Base-by-base conservation (phyloP, 2,113 vertebrate genomes). In the Clarias gariepinus region DNA sequence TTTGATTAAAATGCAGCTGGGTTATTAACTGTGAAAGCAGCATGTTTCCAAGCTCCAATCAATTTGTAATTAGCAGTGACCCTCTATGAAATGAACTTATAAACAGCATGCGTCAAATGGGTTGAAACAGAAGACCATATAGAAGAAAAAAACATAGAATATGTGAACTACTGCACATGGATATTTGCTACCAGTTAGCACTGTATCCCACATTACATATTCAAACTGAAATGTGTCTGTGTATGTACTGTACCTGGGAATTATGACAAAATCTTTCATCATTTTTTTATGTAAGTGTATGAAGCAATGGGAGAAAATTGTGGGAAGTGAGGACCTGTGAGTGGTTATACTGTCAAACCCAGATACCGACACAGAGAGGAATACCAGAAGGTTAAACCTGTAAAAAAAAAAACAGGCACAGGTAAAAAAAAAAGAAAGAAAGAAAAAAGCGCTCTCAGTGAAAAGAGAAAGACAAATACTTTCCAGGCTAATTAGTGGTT, bases 11-110 rank as follows among this genome's bases (percentile, higher is more conserved):
- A 90, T 87, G 73, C 86, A 82, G 63, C 73, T 53, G 74, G 53
- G 86, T 85, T 89, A 88, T 89, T 89, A 89, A 90, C 85, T 90
- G 87, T 89, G 60, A 81, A 83, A 87, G 68, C 86, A 82, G 66
- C 58, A 73, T 74, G 85, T 87, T 85, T 68, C 83, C 73, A 57
- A 86, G 66, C 76, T 83, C 10, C 58, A 88, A 87, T 90, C 89
- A 82, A 74, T 85, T 85, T 82, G 63, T 90, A 85, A 90, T 87
- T 90, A 83, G 77, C 73, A 76, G 61, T 85, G 47, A 88, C 88
- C 63, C 85, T 66, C 55, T 18, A 63, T 30, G 81, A 82, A 82
- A 85, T 84, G 71, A 85, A 87, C 28, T 57, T 87, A 83, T 57
- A 86, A 87, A 74, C 61, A 76, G 5, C 1, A 61, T 36, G 33